phyloP scores from a whole-genome alignment of 2,113 vertebrate genomes.

The Phocoena sinus region DNA sequence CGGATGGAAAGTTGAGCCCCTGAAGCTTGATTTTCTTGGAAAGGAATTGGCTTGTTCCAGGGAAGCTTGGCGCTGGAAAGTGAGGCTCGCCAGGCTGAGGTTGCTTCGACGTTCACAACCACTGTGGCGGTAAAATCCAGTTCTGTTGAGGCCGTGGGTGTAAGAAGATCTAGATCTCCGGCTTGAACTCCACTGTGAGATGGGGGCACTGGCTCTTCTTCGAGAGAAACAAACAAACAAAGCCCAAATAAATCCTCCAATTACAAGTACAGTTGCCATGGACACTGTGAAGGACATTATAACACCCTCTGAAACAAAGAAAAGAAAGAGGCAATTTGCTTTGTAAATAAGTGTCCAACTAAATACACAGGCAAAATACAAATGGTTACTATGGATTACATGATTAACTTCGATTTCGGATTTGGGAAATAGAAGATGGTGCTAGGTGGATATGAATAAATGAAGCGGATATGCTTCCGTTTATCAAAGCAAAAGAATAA shows the following conservation, averaged over 20 bases:
- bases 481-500: not conserved
- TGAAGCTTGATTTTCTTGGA: constrained; percentile 93
- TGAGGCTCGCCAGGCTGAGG: constrained; percentile 94
- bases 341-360: not conserved
- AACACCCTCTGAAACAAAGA: constrained; percentile 85
- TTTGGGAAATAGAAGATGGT: not conserved
- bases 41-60: constrained; percentile 89
- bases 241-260: constrained; percentile 91
- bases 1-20: constrained; percentile 96
- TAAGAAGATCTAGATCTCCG: constrained; percentile 79
- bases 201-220: constrained; percentile 90
- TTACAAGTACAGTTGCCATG: constrained; percentile 88
- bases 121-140: constrained; percentile 91
- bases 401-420: not conserved
- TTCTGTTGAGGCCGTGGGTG: constrained; percentile 76
- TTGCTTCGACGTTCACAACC: constrained; percentile 94
- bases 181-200: constrained; percentile 86
- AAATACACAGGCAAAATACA: not conserved
- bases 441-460: not conserved
- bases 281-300: constrained; percentile 95
- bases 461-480: not conserved
- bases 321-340: not conserved
- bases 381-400: not conserved
- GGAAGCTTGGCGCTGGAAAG: constrained; percentile 91
- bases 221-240: constrained; percentile 89